phyloP scores from a whole-genome alignment of 2,113 vertebrate genomes.

The Guaruba guarouba region DNA sequence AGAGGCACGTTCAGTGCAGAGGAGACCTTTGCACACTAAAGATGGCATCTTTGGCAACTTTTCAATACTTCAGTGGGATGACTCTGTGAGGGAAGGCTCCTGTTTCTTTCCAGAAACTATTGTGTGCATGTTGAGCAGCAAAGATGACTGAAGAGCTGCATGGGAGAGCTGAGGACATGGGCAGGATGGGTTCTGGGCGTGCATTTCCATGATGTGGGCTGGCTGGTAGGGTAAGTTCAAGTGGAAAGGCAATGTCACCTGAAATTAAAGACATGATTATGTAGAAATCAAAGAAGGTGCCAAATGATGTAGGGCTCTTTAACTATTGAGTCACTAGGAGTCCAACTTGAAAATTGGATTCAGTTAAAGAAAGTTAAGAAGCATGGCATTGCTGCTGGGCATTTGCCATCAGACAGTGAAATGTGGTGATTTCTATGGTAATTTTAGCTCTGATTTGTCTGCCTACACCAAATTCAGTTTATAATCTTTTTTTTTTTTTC shows the following conservation, averaged over 20 bases:
- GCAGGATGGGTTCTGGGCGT: not conserved
- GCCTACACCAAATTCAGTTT: not conserved
- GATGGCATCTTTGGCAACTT: not conserved
- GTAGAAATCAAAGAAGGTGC: not conserved
- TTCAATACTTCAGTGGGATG: not conserved
- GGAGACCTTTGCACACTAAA: not conserved
- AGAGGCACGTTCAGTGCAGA: not conserved
- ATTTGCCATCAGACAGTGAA: not conserved
- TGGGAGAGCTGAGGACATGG: not conserved
- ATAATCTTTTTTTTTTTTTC: not conserved
- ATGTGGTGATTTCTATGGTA: not conserved
- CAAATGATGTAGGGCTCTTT: not conserved
- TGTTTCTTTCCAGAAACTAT: not conserved
- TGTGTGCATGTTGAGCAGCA: not conserved
- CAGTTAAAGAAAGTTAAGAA: not conserved
- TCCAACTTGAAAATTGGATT: not conserved
- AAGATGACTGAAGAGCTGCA: not conserved
- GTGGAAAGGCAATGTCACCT: not conserved
- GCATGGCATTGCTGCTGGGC: not conserved
- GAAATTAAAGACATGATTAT: not conserved
- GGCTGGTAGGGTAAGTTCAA: not conserved
- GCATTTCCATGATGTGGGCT: not conserved
- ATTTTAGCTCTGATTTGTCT: not conserved
- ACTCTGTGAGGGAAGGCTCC: not conserved
- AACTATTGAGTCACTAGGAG: not conserved